Conservation (phyloP, 2,113 vertebrate genomes). For the Geothlypis trichas region DNA sequence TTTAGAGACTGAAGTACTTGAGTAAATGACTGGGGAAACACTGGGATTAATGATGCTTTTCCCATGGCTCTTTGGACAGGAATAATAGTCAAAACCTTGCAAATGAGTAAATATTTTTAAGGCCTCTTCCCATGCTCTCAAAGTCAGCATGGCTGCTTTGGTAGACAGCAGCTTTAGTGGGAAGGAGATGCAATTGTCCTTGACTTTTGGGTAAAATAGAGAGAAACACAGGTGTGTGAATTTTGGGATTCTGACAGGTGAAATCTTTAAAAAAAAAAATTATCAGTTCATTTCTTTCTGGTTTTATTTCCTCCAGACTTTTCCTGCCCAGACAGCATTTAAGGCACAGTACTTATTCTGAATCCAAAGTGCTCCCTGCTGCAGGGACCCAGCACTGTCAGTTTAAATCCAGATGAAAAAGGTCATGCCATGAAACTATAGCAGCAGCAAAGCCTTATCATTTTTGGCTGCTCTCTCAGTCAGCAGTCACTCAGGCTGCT, state of each 20-base stretch:
- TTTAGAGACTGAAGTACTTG: background rate
- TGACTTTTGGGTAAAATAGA: background rate
- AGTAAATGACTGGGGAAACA: background rate
- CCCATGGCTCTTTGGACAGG: background rate
- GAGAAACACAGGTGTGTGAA: background rate
- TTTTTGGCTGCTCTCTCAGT: background rate
- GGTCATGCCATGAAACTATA: background rate
- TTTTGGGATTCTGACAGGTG: background rate
- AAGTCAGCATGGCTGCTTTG: background rate
- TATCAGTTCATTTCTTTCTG: background rate
- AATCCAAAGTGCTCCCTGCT: background rate
- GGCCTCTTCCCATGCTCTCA: background rate
- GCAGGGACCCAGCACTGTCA: background rate
- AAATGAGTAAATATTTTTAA: background rate
- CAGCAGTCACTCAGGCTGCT: background rate
- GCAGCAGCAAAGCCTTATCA: background rate
- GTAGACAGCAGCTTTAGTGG: background rate
- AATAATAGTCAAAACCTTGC: background rate
- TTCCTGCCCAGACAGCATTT: background rate
- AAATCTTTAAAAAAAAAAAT: background rate
- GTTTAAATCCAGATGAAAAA: background rate
- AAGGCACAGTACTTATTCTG: background rate
- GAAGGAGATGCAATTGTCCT: background rate
- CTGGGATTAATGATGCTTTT: background rate
- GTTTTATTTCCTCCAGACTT: background rate